These are phyloP conservation scores for Mylabris phalerata DNA, from an alignment of 1,140 invertebrate species.

Conservation along the genomic window DNA sequence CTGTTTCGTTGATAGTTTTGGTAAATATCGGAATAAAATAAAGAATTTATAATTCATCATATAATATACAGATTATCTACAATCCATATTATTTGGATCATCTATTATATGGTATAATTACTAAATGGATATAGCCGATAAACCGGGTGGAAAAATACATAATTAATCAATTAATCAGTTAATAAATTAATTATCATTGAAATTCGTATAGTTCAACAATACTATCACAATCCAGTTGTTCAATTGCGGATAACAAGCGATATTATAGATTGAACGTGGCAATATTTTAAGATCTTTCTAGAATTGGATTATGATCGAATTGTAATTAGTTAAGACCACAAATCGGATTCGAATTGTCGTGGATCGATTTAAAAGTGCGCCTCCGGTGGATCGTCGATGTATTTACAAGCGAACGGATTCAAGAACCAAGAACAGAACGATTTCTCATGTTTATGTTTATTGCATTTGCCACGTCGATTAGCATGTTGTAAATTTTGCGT, in stretches of 20 bases:
- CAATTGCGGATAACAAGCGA: not conserved
- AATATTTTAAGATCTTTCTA: too few species aligned
- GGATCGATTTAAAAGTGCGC: conserved; percentile 37
- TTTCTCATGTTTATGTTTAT: conserved; percentile 49
- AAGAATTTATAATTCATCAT: not conserved
- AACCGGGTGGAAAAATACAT: conserved; percentile 1
- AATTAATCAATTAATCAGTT: conserved; percentile 1
- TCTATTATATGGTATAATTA: too few species aligned
- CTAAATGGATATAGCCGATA: not conserved
- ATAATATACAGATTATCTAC: not conserved
- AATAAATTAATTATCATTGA: not conserved
- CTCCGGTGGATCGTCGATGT: conserved; percentile 50
- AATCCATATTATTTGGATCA: too few species aligned
- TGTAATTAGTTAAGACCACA: too few species aligned
- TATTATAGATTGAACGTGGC: not conserved
- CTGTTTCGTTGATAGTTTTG: conserved; percentile 8
- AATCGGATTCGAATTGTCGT: too few species aligned
- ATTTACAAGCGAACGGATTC: conserved; percentile 64
- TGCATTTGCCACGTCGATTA: conserved; percentile 39
- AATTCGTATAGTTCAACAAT: conserved; percentile 1
- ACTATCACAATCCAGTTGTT: conserved; percentile 1
- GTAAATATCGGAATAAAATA: not conserved
- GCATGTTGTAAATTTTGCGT: conserved; percentile 48
- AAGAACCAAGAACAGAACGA: conserved; percentile 57
- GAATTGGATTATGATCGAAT: too few species aligned